phyloP scores from a whole-genome alignment of 1,140 invertebrate species.

The Euwallacea similis region DNA sequence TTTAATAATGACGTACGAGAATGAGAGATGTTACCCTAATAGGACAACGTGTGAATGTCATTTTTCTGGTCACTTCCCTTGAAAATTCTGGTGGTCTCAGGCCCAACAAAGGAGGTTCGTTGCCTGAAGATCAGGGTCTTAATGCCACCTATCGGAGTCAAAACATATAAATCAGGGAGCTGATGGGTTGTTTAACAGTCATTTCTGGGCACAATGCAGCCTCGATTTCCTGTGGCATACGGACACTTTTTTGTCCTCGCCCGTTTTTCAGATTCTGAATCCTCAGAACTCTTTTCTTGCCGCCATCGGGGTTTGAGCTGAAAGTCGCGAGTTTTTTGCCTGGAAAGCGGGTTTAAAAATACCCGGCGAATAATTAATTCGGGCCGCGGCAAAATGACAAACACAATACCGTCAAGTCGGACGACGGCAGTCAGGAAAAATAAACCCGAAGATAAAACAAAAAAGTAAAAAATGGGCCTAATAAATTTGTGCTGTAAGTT shows the following conservation, averaged over 20 bases:
- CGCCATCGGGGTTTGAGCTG: neutral
- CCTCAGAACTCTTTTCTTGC: neutral
- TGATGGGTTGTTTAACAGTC: too few relatives aligned
- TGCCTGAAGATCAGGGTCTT: neutral
- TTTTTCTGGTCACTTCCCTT: constrained; percentile 25
- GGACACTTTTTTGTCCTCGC: neutral
- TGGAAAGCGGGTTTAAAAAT: constrained; percentile 25
- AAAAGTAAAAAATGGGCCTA: constrained; percentile 36
- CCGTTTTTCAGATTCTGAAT: too few relatives aligned
- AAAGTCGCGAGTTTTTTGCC: constrained; percentile 4
- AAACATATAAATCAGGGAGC: constrained; percentile 4
- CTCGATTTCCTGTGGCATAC: neutral
- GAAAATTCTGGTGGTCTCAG: constrained; percentile 21
- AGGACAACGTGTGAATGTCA: constrained; percentile 36
- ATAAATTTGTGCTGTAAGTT: constrained; percentile 37
- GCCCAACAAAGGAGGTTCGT: neutral
- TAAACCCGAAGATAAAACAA: constrained; percentile 38
- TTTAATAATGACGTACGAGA: constrained; percentile 28
- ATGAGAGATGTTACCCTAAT: constrained; percentile 32
- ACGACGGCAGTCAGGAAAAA: constrained; percentile 34
- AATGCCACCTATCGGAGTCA: constrained; percentile 3
- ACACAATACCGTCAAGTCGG: constrained; percentile 35
- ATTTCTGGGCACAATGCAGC: too few relatives aligned
- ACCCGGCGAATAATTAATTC: constrained; percentile 31
- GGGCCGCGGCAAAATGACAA: constrained; percentile 29